phyloP scores from a whole-genome alignment of 2,113 vertebrate genomes.

The Pleuronectes platessa region DNA sequence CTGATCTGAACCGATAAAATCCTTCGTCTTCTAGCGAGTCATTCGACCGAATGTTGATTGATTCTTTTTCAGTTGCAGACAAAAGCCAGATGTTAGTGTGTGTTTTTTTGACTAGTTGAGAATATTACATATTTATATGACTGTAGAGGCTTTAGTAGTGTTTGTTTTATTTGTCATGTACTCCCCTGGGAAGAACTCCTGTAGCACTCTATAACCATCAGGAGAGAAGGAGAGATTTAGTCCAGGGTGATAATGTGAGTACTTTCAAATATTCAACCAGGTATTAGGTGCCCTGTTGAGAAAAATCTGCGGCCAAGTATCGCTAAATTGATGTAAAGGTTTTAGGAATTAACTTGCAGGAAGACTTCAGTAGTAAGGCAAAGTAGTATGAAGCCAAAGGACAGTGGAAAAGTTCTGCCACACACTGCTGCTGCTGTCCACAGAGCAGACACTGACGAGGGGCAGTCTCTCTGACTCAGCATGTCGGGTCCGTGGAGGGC shows the following conservation, averaged over 20 bases:
- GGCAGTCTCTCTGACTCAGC: conserved; percentile 67
- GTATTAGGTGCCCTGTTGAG: conserved; percentile 55
- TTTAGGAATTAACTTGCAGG: conserved; percentile 31
- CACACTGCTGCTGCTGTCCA: conserved; percentile 41
- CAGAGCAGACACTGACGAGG: conserved; percentile 36
- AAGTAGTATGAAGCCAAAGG: conserved; percentile 21
- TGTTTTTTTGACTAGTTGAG: no score
- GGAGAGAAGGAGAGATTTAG: conserved; percentile 45
- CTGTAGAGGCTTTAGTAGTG: neutral
- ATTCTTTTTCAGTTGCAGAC: no score
- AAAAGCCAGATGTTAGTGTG: no score
- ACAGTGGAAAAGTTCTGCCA: conserved; percentile 38
- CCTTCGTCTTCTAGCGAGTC: no score
- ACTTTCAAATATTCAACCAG: conserved; percentile 73
- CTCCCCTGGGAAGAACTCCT: conserved; percentile 22
- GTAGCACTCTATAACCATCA: conserved; percentile 21
- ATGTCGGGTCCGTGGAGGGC: conserved; percentile 55
- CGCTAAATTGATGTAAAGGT: conserved; percentile 26
- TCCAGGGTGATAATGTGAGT: conserved; percentile 54
- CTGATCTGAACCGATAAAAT: no score
- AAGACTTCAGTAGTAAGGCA: conserved; percentile 29
- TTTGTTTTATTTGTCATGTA: conserved; percentile 31
- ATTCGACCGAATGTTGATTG: no score
- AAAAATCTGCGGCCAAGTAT: conserved; percentile 50
- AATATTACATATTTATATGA: neutral